phyloP scores from a whole-genome alignment of 2,888 invertebrate species.

The Ophion slaviceki region DNA sequence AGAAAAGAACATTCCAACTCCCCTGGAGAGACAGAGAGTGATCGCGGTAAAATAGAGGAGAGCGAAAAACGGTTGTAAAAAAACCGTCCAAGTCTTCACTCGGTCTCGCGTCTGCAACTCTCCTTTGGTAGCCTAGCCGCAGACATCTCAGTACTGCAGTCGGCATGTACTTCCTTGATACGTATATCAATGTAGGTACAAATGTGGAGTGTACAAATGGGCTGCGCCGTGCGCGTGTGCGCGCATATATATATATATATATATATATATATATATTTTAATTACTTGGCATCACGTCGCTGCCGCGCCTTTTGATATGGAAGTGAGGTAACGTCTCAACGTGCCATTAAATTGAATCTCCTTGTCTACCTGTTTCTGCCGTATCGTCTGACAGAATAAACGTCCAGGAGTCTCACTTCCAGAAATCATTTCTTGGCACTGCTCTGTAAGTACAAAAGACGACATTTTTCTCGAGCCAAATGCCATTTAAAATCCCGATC shows the following conservation, averaged over 20 bases:
- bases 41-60: slow-evolving; percentile 7
- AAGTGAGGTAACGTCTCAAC: slow-evolving; percentile 35
- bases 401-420: slow-evolving; percentile 66
- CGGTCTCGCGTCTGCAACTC: slow-evolving; percentile 19
- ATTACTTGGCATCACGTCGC: too few relatives aligned
- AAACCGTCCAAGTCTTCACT: slow-evolving; percentile 35
- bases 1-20: slow-evolving; percentile 33
- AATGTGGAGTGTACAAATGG: background rate
- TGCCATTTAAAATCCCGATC: slow-evolving; percentile 63
- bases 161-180: slow-evolving; percentile 1
- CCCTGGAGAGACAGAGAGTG: slow-evolving; percentile 4
- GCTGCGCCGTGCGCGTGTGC: background rate
- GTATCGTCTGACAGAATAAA: slow-evolving; percentile 67
- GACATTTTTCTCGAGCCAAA: slow-evolving; percentile 54
- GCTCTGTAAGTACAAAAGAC: slow-evolving; percentile 4
- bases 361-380: slow-evolving; percentile 47
- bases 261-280: too few relatives aligned
- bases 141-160: slow-evolving; percentile 17
- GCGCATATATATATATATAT: background rate
- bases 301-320: background rate
- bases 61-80: background rate
- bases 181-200: background rate
- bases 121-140: background rate
- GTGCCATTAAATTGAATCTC: slow-evolving; percentile 70
- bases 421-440: slow-evolving; percentile 36